Percentiles rank a stretch among this genome's conserved stretches.
Evolutionary conservation across 2,113 vertebrate genomes (phyloP).

Genomic region (Anolis sagrei): DNA sequence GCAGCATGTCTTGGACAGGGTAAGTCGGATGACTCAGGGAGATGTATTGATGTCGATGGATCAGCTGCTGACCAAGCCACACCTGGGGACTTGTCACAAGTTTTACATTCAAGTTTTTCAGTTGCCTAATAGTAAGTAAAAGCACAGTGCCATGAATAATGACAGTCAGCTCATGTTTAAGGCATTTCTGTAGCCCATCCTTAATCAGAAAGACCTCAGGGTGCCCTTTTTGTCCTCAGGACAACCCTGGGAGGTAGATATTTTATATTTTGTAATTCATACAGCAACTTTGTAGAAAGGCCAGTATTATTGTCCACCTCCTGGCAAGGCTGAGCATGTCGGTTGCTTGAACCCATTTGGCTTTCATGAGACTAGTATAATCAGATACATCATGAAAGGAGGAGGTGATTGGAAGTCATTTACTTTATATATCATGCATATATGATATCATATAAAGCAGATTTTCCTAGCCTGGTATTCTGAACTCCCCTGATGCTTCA

Average conservation of each 20-base stretch:
- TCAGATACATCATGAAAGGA: not conserved
- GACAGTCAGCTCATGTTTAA: too few relatives aligned
- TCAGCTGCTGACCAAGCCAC: conserved; percentile 96
- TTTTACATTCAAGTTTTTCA: conserved; percentile 96
- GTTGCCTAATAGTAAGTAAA: conserved; percentile 87
- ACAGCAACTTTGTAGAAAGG: too few relatives aligned
- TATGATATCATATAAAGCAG: not conserved
- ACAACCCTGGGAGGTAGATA: too few relatives aligned
- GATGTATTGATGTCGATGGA: conserved; percentile 99
- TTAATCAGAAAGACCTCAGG: too few relatives aligned
- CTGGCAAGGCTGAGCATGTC: not conserved
- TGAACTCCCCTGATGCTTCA: too few relatives aligned
- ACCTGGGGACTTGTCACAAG: conserved; percentile 95
- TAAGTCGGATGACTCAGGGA: conserved; percentile 96
- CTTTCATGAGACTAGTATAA: not conserved
- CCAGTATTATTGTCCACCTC: too few relatives aligned
- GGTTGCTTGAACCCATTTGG: not conserved
- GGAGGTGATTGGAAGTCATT: not conserved
- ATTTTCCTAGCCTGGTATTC: not conserved
- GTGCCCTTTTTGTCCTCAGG: too few relatives aligned
- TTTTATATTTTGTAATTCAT: too few relatives aligned
- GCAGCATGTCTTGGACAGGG: conserved; percentile 95
- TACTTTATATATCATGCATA: not conserved
- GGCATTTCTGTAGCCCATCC: too few relatives aligned
- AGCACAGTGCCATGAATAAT: too few relatives aligned